Conservation (phyloP, 1,140 invertebrate species). For the Conus betulinus region DNA sequence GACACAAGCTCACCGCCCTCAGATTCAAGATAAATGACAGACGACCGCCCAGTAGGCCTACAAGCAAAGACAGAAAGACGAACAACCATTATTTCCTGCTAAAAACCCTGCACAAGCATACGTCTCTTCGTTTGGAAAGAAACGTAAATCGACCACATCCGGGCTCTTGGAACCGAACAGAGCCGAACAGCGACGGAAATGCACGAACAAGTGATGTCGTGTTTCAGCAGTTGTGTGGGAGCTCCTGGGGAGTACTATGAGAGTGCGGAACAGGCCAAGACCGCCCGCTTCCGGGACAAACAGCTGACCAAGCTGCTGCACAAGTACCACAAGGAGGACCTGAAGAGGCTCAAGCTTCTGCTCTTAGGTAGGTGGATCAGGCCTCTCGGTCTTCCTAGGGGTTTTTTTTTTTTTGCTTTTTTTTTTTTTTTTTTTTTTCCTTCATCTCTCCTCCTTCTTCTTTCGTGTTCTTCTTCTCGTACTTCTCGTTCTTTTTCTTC, state of each 20-base stretch:
- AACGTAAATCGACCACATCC: background rate
- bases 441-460: background rate
- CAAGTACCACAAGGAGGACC: slow-evolving; percentile 63
- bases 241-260: slow-evolving; percentile 44
- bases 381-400: background rate
- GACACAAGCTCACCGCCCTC: no score
- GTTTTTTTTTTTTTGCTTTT: background rate
- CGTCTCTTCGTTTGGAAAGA: background rate
- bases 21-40: no score
- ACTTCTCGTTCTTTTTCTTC: no score
- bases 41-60: no score
- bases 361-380: slow-evolving; percentile 58
- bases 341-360: slow-evolving; percentile 64
- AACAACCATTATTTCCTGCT: no score
- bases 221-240: slow-evolving; percentile 54
- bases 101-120: no score
- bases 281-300: slow-evolving; percentile 58
- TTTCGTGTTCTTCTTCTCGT: no score
- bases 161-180: background rate
- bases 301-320: slow-evolving; percentile 61
- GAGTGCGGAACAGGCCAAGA: slow-evolving; percentile 55
- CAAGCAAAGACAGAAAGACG: no score
- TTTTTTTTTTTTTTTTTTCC: slow-evolving; percentile 13
- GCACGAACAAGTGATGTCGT: slow-evolving; percentile 55
- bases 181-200: background rate